Evolutionary conservation across 2,113 vertebrate genomes (phyloP).

Genomic region (Tragelaphus scriptus): DNA sequence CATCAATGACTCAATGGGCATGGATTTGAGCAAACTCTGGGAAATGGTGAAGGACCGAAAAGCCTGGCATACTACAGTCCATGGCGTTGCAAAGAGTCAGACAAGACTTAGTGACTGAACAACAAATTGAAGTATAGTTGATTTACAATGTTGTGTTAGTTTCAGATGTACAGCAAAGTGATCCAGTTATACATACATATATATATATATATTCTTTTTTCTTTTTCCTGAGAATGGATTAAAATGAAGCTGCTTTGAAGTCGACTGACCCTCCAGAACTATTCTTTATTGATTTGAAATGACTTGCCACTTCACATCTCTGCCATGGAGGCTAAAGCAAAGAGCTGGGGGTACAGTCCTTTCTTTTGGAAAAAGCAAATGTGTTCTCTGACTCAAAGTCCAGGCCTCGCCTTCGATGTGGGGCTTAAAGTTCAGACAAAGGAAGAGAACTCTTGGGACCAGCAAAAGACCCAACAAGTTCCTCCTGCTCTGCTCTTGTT

Average conservation of each 20-base stretch:
- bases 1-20: neutral
- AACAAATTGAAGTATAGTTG: neutral
- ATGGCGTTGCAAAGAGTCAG: neutral
- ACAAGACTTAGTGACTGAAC: neutral
- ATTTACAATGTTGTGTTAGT: neutral
- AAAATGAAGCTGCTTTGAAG: neutral
- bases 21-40: neutral
- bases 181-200: neutral
- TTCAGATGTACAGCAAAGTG: neutral
- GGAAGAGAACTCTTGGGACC: neutral
- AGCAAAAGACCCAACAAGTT: neutral
- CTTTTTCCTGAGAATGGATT: neutral
- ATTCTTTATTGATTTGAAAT: constrained; percentile 20
- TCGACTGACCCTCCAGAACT: neutral
- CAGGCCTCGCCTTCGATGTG: neutral
- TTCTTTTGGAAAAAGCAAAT: constrained; percentile 22
- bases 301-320: neutral
- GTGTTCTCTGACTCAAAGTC: neutral
- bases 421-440: neutral
- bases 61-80: neutral
- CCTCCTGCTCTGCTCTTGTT: neutral
- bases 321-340: neutral
- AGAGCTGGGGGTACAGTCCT: neutral
- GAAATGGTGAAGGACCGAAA: neutral
- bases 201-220: neutral